phyloP scores from a whole-genome alignment of 2,113 vertebrate species.

The Lanius collurio region DNA sequence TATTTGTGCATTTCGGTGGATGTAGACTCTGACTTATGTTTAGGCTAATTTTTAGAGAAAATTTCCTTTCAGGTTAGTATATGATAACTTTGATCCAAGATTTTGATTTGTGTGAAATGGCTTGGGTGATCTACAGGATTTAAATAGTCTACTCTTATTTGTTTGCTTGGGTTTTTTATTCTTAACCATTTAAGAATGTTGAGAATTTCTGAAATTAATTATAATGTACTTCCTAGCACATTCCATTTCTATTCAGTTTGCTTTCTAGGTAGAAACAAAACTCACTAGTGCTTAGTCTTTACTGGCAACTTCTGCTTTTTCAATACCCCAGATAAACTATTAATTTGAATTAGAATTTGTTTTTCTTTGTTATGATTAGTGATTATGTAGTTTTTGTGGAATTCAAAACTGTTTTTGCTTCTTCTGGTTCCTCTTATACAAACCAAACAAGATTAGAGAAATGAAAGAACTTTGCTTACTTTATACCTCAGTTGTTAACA shows the following conservation, averaged over 20 bases:
- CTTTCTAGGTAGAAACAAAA: neutral
- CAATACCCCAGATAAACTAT: neutral
- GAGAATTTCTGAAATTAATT: neutral
- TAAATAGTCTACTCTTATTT: neutral
- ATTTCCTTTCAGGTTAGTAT: neutral
- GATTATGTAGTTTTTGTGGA: neutral
- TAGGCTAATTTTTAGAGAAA: neutral
- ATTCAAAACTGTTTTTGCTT: neutral
- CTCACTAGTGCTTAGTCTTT: neutral
- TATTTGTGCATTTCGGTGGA: neutral
- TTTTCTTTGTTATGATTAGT: neutral
- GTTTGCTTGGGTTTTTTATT: too few species aligned
- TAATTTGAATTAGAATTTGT: neutral
- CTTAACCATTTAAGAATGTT: neutral
- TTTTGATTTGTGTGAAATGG: neutral
- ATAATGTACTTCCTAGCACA: neutral
- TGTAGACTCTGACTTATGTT: neutral
- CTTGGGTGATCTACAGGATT: neutral
- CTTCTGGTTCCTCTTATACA: neutral
- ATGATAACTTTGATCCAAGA: neutral
- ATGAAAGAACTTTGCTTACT: neutral
- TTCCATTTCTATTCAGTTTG: neutral
- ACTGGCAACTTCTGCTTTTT: neutral
- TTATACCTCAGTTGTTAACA: neutral
- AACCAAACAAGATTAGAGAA: neutral